These are phyloP conservation scores for Myiagra hebetior DNA, from an alignment of 2,113 vertebrate species.

Conservation along the genomic window DNA sequence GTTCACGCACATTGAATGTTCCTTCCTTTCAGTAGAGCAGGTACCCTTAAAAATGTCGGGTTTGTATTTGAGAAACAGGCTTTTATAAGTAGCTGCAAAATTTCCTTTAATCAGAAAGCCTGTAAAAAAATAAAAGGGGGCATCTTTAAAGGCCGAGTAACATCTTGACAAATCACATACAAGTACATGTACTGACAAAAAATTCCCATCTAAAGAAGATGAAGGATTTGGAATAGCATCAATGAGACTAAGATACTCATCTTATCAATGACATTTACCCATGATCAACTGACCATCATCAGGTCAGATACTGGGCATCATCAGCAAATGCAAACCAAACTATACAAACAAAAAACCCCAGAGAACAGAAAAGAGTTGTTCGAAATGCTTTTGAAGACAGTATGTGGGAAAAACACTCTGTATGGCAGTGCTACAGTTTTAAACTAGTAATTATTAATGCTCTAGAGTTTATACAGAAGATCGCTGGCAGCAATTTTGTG, in stretches of 20 bases:
- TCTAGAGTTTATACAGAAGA: neutral
- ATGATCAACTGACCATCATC: neutral
- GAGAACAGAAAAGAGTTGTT: neutral
- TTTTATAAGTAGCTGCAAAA: neutral
- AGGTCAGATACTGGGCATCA: neutral
- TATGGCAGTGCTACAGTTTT: neutral
- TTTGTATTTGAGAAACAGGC: neutral
- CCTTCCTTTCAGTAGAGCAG: neutral
- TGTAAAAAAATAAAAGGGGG: neutral
- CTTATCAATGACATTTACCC: neutral
- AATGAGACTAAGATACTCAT: neutral
- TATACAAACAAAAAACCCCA: rapidly evolving
- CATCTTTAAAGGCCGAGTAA: neutral
- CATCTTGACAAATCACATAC: neutral
- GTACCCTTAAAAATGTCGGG: neutral
- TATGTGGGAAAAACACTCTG: neutral
- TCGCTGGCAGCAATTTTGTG: neutral
- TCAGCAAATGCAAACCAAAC: neutral
- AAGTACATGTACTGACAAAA: neutral
- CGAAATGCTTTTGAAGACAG: neutral
- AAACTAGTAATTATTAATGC: neutral
- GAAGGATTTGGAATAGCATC: neutral
- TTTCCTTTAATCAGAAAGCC: neutral
- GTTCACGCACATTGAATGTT: neutral
- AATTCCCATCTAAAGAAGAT: neutral